Percentiles rank a stretch among this genome's conserved stretches.
These are phyloP conservation scores for Protula sp. DNA, from an alignment of 2,888 invertebrate species.

Conservation along the genomic window DNA sequence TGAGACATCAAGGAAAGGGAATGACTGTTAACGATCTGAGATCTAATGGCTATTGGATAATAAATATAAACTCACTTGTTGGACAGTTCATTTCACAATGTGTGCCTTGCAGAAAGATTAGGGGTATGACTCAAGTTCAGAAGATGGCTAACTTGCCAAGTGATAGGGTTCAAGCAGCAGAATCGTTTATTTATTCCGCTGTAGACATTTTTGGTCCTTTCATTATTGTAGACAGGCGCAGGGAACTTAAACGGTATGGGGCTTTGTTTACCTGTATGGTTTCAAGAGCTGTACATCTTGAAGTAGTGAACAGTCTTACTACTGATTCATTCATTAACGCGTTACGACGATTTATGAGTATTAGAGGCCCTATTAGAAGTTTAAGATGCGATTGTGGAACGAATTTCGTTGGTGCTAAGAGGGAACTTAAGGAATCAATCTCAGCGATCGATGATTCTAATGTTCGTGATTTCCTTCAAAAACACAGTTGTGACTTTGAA, in stretches of 20 bases:
- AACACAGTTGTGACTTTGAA: neutral
- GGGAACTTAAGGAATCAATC: slow-evolving; percentile 2
- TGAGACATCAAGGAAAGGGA: slow-evolving; percentile 23
- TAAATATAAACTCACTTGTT: slow-evolving; percentile 25
- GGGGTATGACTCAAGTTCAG: slow-evolving; percentile 24
- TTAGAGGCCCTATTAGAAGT: slow-evolving; percentile 4
- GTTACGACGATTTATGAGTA: slow-evolving; percentile 3
- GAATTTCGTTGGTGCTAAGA: slow-evolving; percentile 10
- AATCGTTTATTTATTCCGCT: slow-evolving; percentile 5
- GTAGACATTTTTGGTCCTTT: slow-evolving; percentile 8
- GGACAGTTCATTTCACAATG: slow-evolving; percentile 29
- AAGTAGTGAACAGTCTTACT: slow-evolving; percentile 7
- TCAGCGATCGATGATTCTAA: neutral
- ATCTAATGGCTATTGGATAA: slow-evolving; percentile 12
- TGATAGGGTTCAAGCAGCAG: slow-evolving; percentile 5
- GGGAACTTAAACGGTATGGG: slow-evolving; percentile 12
- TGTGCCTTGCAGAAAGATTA: slow-evolving; percentile 32
- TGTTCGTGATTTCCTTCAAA: neutral
- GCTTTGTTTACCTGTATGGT: slow-evolving; percentile 10
- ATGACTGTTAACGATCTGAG: slow-evolving; percentile 22
- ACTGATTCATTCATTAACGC: slow-evolving; percentile 12
- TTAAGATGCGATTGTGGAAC: slow-evolving; percentile 10
- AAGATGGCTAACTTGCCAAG: slow-evolving; percentile 30
- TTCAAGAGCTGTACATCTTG: slow-evolving; percentile 11
- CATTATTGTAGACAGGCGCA: slow-evolving; percentile 6